Evolutionary conservation across 2,888 invertebrate genomes (phyloP).

Genomic region (Cheilosia impressa): DNA sequence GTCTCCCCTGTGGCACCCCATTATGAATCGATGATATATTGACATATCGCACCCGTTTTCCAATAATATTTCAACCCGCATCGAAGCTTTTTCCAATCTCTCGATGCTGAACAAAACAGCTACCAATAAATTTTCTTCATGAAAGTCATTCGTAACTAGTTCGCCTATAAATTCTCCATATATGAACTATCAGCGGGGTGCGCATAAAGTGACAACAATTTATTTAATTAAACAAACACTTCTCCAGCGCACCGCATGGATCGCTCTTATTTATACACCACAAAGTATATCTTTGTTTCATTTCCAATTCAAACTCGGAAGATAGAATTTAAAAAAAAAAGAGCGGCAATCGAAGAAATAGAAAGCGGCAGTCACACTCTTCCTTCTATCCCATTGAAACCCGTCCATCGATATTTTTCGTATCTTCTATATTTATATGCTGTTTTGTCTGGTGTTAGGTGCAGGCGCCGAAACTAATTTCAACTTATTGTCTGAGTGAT

Average conservation of each 20-base stretch:
- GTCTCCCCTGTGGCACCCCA: conserved; percentile 70
- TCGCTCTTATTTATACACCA: conserved; percentile 12
- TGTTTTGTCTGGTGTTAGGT: conserved; percentile 33
- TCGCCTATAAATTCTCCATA: conserved; percentile 23
- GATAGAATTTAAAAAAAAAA: conserved; percentile 3
- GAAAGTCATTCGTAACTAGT: conserved; percentile 48
- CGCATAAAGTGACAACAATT: conserved; percentile 72
- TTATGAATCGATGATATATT: conserved; percentile 70
- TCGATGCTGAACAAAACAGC: conserved; percentile 40
- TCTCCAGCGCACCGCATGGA: conserved; percentile 45
- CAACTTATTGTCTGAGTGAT: conserved; percentile 21
- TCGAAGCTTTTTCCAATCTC: conserved; percentile 42
- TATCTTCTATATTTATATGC: conserved; percentile 44
- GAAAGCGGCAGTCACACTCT: conserved; percentile 40
- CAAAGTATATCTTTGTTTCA: conserved; percentile 1
- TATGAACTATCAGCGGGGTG: conserved; percentile 55
- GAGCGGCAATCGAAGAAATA: conserved; percentile 15
- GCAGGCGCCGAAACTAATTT: conserved; percentile 61
- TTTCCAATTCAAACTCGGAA: background rate
- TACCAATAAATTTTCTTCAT: conserved; percentile 53
- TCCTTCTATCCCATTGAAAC: conserved; percentile 41
- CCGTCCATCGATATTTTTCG: conserved; percentile 23
- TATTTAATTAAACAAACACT: conserved; percentile 72
- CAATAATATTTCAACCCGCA: conserved; percentile 50
- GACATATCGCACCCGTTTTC: conserved; percentile 63